phyloP scores from a whole-genome alignment of 2,888 invertebrate genomes.

The Lasius fuliginosus region DNA sequence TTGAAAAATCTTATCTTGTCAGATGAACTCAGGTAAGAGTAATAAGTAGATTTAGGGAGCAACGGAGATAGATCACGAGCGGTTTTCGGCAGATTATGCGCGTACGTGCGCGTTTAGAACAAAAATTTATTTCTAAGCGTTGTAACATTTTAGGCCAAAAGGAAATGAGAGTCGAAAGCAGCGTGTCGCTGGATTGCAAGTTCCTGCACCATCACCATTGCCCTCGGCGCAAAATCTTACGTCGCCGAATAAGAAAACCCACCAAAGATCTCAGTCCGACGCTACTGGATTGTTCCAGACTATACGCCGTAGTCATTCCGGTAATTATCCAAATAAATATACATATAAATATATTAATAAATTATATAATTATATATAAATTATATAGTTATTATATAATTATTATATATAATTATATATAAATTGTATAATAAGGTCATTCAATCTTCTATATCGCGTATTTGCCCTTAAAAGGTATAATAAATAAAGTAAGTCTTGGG shows the following conservation, averaged over 20 bases:
- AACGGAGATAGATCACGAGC: not conserved
- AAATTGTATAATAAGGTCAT: constrained; percentile 27
- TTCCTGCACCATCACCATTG: constrained; percentile 84
- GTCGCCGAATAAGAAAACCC: constrained; percentile 90
- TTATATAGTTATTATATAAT: constrained; percentile 11
- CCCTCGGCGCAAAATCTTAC: constrained; percentile 83
- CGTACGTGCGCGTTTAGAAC: not conserved
- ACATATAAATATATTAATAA: not conserved
- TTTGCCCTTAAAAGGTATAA: constrained; percentile 79
- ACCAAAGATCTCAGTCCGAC: constrained; percentile 94
- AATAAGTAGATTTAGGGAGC: not conserved
- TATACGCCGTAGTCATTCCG: constrained; percentile 85
- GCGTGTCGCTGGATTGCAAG: constrained; percentile 82
- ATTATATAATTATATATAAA: not conserved
- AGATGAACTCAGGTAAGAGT: constrained; percentile 88
- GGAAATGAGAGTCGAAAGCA: constrained; percentile 82
- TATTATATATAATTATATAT: no score
- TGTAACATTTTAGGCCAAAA: constrained; percentile 81
- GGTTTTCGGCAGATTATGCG: not conserved
- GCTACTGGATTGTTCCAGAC: constrained; percentile 91
- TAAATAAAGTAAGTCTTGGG: constrained; percentile 91
- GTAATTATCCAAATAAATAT: constrained; percentile 69
- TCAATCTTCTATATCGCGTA: not conserved
- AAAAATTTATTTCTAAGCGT: not conserved
- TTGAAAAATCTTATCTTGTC: constrained; percentile 91